These are phyloP conservation scores for Drosophila siamana DNA, from an alignment of 2,888 invertebrate genomes.

Conservation along the genomic window DNA sequence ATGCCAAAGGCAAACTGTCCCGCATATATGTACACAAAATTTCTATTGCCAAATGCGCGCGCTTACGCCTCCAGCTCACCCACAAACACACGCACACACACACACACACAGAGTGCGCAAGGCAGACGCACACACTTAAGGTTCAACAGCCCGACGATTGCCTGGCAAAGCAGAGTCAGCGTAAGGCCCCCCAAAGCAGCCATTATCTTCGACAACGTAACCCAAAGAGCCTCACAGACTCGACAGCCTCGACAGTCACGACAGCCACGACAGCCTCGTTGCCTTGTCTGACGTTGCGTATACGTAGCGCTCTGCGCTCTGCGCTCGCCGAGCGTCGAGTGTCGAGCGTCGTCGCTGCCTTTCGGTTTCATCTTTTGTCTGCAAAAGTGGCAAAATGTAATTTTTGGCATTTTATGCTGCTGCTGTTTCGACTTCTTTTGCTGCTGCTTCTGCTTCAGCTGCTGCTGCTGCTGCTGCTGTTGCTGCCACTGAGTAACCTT, in stretches of 20 bases:
- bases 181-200: slow-evolving; percentile 71
- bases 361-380: slow-evolving; percentile 71
- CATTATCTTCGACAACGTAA: slow-evolving; percentile 78
- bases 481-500: slow-evolving; percentile 26
- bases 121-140: slow-evolving; percentile 69
- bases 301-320: slow-evolving; percentile 49
- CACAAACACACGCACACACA: slow-evolving; percentile 18
- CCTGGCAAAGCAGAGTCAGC: slow-evolving; percentile 57
- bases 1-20: slow-evolving; percentile 43
- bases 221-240: slow-evolving; percentile 36
- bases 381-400: slow-evolving; percentile 79
- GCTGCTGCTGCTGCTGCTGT: slow-evolving; percentile 5
- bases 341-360: slow-evolving; percentile 7
- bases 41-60: slow-evolving; percentile 73
- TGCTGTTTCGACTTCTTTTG: slow-evolving; percentile 15
- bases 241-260: slow-evolving; percentile 22
- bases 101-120: slow-evolving; percentile 35
- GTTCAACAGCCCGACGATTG: slow-evolving; percentile 77
- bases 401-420: slow-evolving; percentile 75
- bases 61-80: slow-evolving; percentile 61
- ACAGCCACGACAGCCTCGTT: slow-evolving; percentile 20
- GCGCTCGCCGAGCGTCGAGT: slow-evolving; percentile 7
- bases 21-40: slow-evolving; percentile 66
- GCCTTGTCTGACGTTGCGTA: slow-evolving; percentile 60
- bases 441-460: neutral